Base-by-base conservation (phyloP, 1,140 invertebrate species). In the Amyelois transitella region DNA sequence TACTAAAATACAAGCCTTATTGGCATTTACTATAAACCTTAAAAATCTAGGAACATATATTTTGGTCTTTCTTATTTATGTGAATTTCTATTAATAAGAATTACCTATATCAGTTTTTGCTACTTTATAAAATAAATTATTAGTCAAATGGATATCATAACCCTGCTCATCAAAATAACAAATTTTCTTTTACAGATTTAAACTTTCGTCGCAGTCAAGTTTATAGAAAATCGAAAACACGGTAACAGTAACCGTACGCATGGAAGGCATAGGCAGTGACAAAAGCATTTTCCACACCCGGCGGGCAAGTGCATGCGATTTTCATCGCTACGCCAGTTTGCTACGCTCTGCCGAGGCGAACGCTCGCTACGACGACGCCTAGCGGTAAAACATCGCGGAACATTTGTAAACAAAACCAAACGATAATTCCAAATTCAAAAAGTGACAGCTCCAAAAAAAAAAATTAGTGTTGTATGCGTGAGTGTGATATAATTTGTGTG, bases 261-360 rank as follows among this genome's bases (percentile, higher is more conserved):
- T 38, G 32, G n/a, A 38, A 38, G 32, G 32, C 17, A 38, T 3
- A 38, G 32, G 32, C 17, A 38, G 32, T 63, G 60, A 69, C 62
- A 62, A 69, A 69, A 69, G 62, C 66, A 66, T 78, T 77, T 77
- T 75, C 71, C 75, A 66, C 66, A 62, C 60, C 55, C 48, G 54
- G 58, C 32, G 57, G 56, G 62, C 51, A 44, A 50, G 38, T 58
- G 51, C 20, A 55, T 55, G 56, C 59, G 60, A 72, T 72, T 78
- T 77, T 75, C 69, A 58, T 69, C 57, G 60, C 60, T 48, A 45
- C 28, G 14, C 14, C 51, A 53, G 51, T 53, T 43, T 19, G 25
- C 20, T 21, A 14, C 38, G 51, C 14, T 14, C 51, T 24, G 38
- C 19, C 43, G 43, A 1, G n/a, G 51, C n/a, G 43, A 19, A 17